Evolutionary conservation across 2,888 invertebrate species (phyloP).

Genomic region (Lumbricus terrestris): DNA sequence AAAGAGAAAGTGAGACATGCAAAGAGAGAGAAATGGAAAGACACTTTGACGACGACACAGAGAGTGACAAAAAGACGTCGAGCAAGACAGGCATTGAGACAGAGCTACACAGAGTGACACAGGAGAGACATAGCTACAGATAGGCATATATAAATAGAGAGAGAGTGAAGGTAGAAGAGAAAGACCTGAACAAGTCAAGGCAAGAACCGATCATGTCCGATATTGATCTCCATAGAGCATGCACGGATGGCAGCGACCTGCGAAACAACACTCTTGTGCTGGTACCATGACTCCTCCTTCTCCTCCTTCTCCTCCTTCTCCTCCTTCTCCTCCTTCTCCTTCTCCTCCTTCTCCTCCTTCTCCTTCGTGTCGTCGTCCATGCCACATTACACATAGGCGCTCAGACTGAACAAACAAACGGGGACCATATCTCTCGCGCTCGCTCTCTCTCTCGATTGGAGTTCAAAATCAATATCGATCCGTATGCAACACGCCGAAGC

Average conservation of each 20-base stretch:
- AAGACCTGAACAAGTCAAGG: neutral
- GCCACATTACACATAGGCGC: neutral
- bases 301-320: too few species aligned
- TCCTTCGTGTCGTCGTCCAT: neutral
- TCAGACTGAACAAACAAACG: neutral
- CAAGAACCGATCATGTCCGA: neutral
- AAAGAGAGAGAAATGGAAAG: neutral
- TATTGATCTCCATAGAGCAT: constrained; percentile 13
- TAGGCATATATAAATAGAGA: too few species aligned
- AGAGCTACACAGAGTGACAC: neutral
- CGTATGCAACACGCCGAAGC: neutral
- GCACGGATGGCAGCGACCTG: neutral
- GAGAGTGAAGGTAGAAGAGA: neutral
- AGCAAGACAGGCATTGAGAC: neutral
- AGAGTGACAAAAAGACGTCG: neutral
- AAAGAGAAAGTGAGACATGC: neutral
- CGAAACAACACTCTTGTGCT: neutral
- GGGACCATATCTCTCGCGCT: too few species aligned
- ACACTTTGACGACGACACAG: neutral
- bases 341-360: too few species aligned
- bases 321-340: too few species aligned
- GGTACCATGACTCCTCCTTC: neutral
- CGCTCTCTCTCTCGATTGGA: neutral
- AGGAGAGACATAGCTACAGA: neutral
- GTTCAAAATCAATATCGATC: constrained; percentile 16